Base-by-base conservation (phyloP, 2,888 invertebrate genomes). In the Trichogramma dendrolimi region DNA sequence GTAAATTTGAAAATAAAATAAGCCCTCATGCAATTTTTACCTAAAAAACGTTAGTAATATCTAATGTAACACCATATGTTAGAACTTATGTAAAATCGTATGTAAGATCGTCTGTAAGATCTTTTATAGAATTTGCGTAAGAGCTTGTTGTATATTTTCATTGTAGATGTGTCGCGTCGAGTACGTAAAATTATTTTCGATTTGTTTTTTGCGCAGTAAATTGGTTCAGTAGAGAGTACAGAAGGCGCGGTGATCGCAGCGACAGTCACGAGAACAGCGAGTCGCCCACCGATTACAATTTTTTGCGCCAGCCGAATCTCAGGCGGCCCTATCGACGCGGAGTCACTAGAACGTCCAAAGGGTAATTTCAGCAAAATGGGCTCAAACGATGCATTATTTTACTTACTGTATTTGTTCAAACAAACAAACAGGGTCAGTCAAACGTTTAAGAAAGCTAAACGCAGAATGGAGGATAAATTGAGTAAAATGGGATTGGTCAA, bases 401-500 rank as follows among this genome's bases (percentile, higher is more conserved):
- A 41, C 10, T 42, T 10, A 52, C 39, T 27, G 14, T 27, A 27
- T 27, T 27, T 27, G 27, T 27, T 27, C 3, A 27, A 27, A 27
- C 27, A n/a, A n/a, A n/a, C 61, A 67, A 65, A 5, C 65, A 85
- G 85, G 62, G 86, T 89, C 38, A 84, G 87, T 11, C 82, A 86
- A 69, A 89, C 88, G 48, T 80, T 91, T 43, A 86, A 88, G 76
- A 91, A 91, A 74, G 94, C 94, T 2, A 87, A 92, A 73, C 87
- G 93, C 69, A 83, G 94, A 71, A 91, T 96, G 72, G 96, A 96
- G 81, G 92, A 94, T 73, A 88, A 95, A 70, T 83, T 96, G 61
- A 92, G 87, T 73, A 87, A 90, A 78, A 88, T 92, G 70, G 91
- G 92, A 6, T 83, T 92, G 57, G 84, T 87, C 7, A 92, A 92